Conservation (phyloP, 1,140 invertebrate genomes). For the Drosophila lacertosa region DNA sequence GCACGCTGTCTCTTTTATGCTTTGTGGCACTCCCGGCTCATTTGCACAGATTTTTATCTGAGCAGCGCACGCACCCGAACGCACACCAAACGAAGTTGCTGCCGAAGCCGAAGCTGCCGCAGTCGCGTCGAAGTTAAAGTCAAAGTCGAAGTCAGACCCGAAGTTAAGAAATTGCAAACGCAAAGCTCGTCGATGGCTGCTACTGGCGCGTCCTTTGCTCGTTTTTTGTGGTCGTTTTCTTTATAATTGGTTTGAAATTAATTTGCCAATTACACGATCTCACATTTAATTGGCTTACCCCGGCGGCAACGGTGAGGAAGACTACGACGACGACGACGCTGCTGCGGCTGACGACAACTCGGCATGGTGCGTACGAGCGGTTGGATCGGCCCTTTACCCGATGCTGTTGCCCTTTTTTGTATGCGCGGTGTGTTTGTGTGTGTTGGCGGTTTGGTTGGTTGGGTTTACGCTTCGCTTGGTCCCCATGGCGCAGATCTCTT, state of each 20-base stretch:
- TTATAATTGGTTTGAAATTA: conserved; percentile 84
- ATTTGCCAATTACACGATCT: conserved; percentile 84
- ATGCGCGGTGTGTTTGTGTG: conserved; percentile 28
- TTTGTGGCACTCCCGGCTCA: conserved; percentile 16
- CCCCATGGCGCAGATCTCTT: conserved; percentile 40
- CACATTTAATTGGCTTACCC: conserved; percentile 84
- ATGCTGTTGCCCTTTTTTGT: conserved; percentile 75
- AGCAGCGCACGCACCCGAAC: conserved; percentile 39
- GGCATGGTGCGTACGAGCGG: conserved; percentile 51
- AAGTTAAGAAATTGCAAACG: background rate
- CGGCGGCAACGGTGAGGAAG: conserved; percentile 38
- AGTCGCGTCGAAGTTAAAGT: conserved; percentile 12
- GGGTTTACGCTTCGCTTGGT: conserved; percentile 47
- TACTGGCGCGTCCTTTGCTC: conserved; percentile 18
- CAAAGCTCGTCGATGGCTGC: conserved; percentile 4
- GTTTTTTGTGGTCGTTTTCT: conserved; percentile 75
- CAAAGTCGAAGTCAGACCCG: background rate
- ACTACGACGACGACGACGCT: conserved; percentile 12
- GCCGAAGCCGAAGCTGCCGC: conserved; percentile 2
- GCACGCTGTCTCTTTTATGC: conserved; percentile 1
- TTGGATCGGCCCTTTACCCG: conserved; percentile 28
- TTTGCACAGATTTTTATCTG: conserved; percentile 50
- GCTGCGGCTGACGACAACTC: conserved; percentile 15
- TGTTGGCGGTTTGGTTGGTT: no score
- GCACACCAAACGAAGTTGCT: conserved; percentile 8